These are phyloP conservation scores for Prosopocoilus inquinatus DNA, from an alignment of 2,888 invertebrate species.

Conservation along the genomic window DNA sequence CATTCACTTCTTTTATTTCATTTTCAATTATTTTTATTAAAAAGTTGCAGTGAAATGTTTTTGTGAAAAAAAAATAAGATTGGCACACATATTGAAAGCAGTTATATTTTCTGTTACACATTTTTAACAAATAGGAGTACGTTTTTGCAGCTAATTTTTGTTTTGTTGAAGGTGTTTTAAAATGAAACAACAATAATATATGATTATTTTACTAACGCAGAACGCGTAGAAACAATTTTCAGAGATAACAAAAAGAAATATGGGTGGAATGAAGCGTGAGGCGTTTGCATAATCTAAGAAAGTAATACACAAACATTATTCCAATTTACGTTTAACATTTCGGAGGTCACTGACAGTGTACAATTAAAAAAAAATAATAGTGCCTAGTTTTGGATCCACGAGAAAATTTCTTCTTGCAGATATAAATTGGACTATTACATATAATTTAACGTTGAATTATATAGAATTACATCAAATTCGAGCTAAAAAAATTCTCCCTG, in stretches of 20 bases:
- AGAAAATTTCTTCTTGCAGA: background rate
- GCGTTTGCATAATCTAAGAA: slow-evolving; percentile 11
- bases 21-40: too few species aligned
- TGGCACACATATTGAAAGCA: too few species aligned
- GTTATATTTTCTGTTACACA: too few species aligned
- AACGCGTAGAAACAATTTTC: slow-evolving; percentile 16
- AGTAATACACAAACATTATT: slow-evolving; percentile 7
- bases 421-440: background rate
- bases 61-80: too few species aligned
- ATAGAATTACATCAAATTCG: slow-evolving; percentile 12
- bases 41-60: too few species aligned
- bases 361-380: background rate
- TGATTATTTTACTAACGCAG: slow-evolving; percentile 2
- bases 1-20: too few species aligned
- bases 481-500: slow-evolving; percentile 14
- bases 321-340: slow-evolving; percentile 4
- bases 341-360: background rate
- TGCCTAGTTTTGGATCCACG: slow-evolving; percentile 5
- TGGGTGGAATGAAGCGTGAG: slow-evolving; percentile 22
- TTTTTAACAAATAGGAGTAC: too few species aligned
- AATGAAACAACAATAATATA: too few species aligned
- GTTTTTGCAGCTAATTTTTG: too few species aligned
- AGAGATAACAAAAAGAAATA: slow-evolving; percentile 13
- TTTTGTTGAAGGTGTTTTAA: too few species aligned
- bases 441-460: slow-evolving; percentile 7